phyloP scores from a whole-genome alignment of 2,888 invertebrate species.

The Drosophila yooni region DNA sequence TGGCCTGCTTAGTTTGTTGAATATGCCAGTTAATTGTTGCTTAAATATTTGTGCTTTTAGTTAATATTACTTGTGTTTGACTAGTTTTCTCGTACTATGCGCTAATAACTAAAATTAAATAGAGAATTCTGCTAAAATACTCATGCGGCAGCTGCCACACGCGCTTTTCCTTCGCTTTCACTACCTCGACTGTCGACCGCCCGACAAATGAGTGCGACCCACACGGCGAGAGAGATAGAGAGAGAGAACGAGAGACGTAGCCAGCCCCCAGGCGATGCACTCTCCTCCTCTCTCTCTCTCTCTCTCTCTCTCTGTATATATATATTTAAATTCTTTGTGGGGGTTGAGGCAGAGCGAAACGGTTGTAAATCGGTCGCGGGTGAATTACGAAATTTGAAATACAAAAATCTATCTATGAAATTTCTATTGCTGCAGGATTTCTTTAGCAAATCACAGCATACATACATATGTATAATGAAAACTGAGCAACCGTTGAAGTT shows the following conservation, averaged over 20 bases:
- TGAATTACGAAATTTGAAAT: not conserved
- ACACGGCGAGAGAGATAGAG: conserved; percentile 25
- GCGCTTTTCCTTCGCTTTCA: conserved; percentile 55
- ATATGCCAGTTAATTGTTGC: conserved; percentile 9
- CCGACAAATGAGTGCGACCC: conserved; percentile 28
- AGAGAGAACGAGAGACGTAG: conserved; percentile 4
- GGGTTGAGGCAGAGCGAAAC: conserved; percentile 53
- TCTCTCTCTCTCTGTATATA: not conserved
- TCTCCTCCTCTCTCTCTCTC: not conserved
- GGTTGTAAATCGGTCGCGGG: conserved; percentile 35
- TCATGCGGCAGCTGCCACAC: conserved; percentile 60
- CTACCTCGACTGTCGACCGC: conserved; percentile 51
- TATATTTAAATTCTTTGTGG: not conserved
- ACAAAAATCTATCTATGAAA: not conserved
- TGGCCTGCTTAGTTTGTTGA: conserved; percentile 30
- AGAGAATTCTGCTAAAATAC: conserved; percentile 53
- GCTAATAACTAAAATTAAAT: conserved; percentile 60
- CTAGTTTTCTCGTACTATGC: conserved; percentile 16
- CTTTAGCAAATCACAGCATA: not conserved
- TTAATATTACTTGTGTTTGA: conserved; percentile 16
- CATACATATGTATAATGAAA: not conserved
- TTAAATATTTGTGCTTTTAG: conserved; percentile 9
- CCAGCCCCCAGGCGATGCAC: conserved; percentile 37
- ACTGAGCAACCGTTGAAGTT: conserved; percentile 31
- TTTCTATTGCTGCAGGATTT: not conserved